Percentiles rank a stretch among this genome's conserved stretches.
Evolutionary conservation across 2,888 invertebrate genomes (phyloP).

Genomic region (Tetanocera ferruginea): DNA sequence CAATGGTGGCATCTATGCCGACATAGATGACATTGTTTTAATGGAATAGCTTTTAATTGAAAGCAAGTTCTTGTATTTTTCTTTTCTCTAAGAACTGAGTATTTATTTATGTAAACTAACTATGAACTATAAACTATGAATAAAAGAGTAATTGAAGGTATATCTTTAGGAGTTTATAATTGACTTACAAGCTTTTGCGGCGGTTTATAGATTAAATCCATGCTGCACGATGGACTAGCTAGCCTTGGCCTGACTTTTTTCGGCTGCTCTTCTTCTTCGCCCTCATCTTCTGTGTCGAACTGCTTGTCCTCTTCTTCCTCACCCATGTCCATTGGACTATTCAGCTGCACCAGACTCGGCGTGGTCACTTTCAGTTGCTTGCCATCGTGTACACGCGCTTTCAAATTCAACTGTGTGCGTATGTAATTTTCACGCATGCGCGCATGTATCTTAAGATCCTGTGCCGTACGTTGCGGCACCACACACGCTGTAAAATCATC

Average conservation of each 20-base stretch:
- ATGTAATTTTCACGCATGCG: conserved; percentile 57
- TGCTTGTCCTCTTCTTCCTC: conserved; percentile 49
- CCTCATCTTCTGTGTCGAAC: conserved; percentile 49
- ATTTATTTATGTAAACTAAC: background rate
- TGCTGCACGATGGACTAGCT: conserved; percentile 60
- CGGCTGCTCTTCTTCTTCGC: conserved; percentile 42
- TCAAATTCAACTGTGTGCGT: conserved; percentile 47
- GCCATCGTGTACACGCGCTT: conserved; percentile 55
- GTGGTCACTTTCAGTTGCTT: conserved; percentile 42
- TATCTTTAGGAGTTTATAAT: background rate
- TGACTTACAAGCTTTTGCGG: conserved; percentile 60
- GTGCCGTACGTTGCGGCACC: conserved; percentile 54
- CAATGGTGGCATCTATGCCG: conserved; percentile 57
- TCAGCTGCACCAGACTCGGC: conserved; percentile 52
- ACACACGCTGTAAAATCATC: conserved; percentile 58
- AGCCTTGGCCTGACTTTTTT: conserved; percentile 52
- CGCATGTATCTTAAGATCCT: conserved; percentile 55
- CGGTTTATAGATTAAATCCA: conserved; percentile 57
- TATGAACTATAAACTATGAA: background rate
- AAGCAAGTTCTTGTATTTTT: conserved; percentile 8
- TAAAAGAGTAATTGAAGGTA: background rate
- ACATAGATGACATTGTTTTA: conserved; percentile 65
- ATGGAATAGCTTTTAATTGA: conserved; percentile 56
- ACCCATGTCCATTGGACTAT: conserved; percentile 54
- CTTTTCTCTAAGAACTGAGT: background rate